Base-by-base conservation (phyloP, 1,140 invertebrate genomes). In the Microplitis mediator region DNA sequence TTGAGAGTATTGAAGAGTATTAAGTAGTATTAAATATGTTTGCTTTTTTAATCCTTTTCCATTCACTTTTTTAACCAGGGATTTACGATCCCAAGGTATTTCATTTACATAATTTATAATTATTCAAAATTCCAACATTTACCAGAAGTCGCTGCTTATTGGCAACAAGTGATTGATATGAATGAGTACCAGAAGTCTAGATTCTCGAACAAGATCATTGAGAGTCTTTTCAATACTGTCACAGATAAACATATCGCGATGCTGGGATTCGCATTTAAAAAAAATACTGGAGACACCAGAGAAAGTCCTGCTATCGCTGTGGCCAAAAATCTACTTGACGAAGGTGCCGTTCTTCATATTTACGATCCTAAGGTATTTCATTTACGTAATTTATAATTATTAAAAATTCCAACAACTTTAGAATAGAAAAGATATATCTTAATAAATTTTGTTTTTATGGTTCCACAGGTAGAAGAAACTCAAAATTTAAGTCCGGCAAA, bases 261-360 rank as follows among this genome's bases (percentile, higher is more conserved):
- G 60, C 91, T 99, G 60, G 98, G 98, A 5, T 99, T 99, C 87
- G 96, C 98, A 1, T 99, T 99, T 84, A 99, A 99, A 88, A 99
- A 99, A 84, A 96, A 99, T 85, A 99, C 98, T 0, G 98, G 95
- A 4, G 98, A 99, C 82, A 99, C 98, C 0, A 90, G 98, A 71
- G 98, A 99, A 86, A 98, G 97, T 54, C 94, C 98, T 0, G 96
- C 98, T 1, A 99, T 99, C 77, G 93, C 96, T 80, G 93, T 99
- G 0, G 94, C 94, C 34, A 94, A 95, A 79, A 95, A 97, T 52
- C 87, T 99, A 23, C 84, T 99, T 3, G 97, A 99, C 74, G 98
- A 99, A 90, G 97, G 97, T 32, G 98, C 98, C 2, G 91, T 93
- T 73, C 83, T 99, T 16, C 92, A 95, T 76, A 97, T 99, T 75